phyloP scores from a whole-genome alignment of 2,113 vertebrate genomes.

The Patagioenas fasciata region DNA sequence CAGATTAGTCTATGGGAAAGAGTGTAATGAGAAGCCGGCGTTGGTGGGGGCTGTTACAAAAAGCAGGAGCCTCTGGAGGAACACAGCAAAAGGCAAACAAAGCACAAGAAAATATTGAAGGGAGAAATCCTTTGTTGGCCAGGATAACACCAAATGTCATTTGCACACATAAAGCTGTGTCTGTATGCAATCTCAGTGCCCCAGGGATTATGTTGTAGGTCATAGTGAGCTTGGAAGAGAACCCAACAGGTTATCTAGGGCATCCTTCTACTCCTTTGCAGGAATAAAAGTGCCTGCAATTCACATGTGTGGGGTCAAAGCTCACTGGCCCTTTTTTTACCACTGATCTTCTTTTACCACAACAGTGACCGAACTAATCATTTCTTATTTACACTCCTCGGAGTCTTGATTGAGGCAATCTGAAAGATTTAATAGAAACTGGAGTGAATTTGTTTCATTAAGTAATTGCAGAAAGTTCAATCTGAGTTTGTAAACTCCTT shows the following conservation, averaged over 20 bases:
- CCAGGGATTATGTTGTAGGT: not conserved
- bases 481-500: not conserved
- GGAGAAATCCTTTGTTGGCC: not conserved
- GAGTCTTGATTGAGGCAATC: not conserved
- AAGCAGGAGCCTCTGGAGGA: not conserved
- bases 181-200: not conserved
- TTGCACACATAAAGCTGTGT: not conserved
- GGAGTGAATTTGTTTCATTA: not conserved
- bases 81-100: not conserved
- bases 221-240: not conserved
- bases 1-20: not conserved
- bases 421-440: not conserved
- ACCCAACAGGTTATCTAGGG: not conserved
- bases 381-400: not conserved
- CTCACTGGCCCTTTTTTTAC: not conserved
- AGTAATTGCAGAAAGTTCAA: not conserved
- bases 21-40: not conserved
- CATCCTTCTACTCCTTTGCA: not conserved
- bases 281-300: not conserved
- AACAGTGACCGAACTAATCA: not conserved
- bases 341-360: not conserved
- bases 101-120: not conserved
- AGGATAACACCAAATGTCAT: not conserved
- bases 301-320: not conserved
- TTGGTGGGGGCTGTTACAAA: not conserved